A percentile compares a stretch with the other conserved stretches of the same genome.
Conservation (phyloP, 2,797 vertebrate genomes). For the Sebastes itinus region DNA sequence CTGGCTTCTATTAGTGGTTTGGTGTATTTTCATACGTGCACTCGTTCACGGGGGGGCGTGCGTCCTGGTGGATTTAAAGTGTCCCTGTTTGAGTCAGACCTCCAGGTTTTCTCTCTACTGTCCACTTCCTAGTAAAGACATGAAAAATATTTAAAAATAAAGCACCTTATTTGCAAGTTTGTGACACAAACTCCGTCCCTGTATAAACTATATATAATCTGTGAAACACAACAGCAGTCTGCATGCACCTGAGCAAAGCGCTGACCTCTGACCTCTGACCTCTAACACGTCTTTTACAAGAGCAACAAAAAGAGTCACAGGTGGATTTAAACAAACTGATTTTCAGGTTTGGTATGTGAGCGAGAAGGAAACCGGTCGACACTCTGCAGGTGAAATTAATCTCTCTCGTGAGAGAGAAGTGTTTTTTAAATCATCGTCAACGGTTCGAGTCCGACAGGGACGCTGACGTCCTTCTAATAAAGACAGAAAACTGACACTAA, state of each 20-base stretch:
- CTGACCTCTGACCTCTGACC: constrained; percentile 7
- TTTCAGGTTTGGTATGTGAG: neutral
- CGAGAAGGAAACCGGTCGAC: neutral
- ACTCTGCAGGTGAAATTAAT: neutral
- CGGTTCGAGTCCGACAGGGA: too few relatives aligned
- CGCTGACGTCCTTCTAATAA: neutral
- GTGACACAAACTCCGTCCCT: neutral
- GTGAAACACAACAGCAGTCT: neutral
- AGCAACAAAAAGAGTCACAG: neutral
- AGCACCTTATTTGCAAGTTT: neutral
- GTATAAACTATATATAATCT: neutral
- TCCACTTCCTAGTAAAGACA: too few relatives aligned
- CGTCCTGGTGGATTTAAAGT: neutral
- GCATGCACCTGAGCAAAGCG: neutral
- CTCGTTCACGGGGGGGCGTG: neutral
- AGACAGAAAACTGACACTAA: neutral
- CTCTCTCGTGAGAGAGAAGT: neutral
- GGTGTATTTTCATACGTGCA: neutral
- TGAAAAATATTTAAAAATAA: neutral
- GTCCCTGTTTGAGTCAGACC: neutral
- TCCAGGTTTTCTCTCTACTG: neutral
- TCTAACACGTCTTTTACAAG: neutral
- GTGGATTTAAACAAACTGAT: neutral
- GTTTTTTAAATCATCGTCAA: neutral
- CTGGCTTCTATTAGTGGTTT: neutral